Evolutionary conservation across 2,888 invertebrate species (phyloP), one percentile per base, ranked within the genome.

Genomic region (Clivina fossor): DNA sequence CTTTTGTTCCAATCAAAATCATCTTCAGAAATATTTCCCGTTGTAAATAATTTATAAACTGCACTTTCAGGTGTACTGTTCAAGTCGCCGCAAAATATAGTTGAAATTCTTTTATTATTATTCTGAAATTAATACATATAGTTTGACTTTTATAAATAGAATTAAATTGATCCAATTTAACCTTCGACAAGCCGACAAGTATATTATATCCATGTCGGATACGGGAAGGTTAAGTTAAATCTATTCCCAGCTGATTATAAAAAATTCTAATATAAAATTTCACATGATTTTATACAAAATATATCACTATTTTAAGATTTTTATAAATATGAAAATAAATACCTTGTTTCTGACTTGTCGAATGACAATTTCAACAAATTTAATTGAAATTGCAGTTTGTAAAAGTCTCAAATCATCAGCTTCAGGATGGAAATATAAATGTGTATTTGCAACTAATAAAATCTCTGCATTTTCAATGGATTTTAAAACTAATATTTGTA

Each of bases 31-130:
- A 93, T 81, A 58, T 71, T 66, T 51, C 87, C 86, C 32, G 82
- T 79, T 0, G 88, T 91, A 71, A 89, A 84, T 51, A 94, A 76
- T 67, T 88, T 81, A 71, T 85, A 91, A 64, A 94, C 85, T 0
- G 91, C 93, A 71, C 86, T 88, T 43, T 85, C 83, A 0, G 96
- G 94, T 1, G 82, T 82, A 71, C 92, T 93, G 69, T 97, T 97
- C 66, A 96, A 95, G 71, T 97, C 97, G 1, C 97, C 97, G 73
- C 92, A 91, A 63, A 94, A 81, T 57, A 97, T 72, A 2, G 93
- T 66, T 1, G 87, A 84, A 24, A 90, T 75, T 40, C 77, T 73
- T 22, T 73, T 68, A 1, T 70, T 66, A 3, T 73, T 69, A 56
- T 75, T 63, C 77, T 79, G 61, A 54, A 69, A 66, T 22, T 24